Base-by-base conservation (phyloP, 2,797 vertebrate species). In the Crypturellus tataupa region DNA sequence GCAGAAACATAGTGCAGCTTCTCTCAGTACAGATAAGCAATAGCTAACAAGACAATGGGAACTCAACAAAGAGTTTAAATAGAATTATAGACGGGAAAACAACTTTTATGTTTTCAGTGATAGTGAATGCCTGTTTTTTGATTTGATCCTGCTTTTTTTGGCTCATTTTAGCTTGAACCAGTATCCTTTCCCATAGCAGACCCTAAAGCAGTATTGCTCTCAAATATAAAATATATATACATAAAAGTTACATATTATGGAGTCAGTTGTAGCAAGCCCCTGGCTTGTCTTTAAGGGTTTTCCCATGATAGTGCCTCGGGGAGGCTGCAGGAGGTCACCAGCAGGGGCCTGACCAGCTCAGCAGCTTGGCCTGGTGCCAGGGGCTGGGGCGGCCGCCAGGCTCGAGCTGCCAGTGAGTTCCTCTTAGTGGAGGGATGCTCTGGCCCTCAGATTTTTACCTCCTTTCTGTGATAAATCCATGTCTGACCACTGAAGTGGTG, bases 321-420 rank as follows among this genome's bases (percentile, higher is more conserved):
- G 67, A 24, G 37, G 15, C 47, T 31, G 63, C 49, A 25, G n/a
- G 67, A 35, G 68, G 31, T 69, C 64, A 56, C 51, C 60, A 70
- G 25, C 27, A 35, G 70, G 46, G 3, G 1, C 27, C 76, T 31
- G 31, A 9, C 46, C 65, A 37, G 39, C 27, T 86, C 1, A 5
- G 46, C 44, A 68, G 35, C 10, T 18, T 0, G 0, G 35, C 24
- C 3, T 0, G 10, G 18, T 67, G 23, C 6, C 56, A 80, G 60
- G 51, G 72, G 29, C 23, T 20, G 6, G 9, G 47, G 18, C n/a
- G 53, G 58, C 39, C 19, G 13, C 35, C 77, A 33, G 77, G 23
- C 37, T 33, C 33, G 12, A 68, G 37, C 42, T 67, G 69, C 49
- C 18, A 35, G 42, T 1, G 0, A 79, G 78, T 35, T 46, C 19